Evolutionary conservation across 2,888 invertebrate species (phyloP).

Genomic region (Uropetala carovei): DNA sequence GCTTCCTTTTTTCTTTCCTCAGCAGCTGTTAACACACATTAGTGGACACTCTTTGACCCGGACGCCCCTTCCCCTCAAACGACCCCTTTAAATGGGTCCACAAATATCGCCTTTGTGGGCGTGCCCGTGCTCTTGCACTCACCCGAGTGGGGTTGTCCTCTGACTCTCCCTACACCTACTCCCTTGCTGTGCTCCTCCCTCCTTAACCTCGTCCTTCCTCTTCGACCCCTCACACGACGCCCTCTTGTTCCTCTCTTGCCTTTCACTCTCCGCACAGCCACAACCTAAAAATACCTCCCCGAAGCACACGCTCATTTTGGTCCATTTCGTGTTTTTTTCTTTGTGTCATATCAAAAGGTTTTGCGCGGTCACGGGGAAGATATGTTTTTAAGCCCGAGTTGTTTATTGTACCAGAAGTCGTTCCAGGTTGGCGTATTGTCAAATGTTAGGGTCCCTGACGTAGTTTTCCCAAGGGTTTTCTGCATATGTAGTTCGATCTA

Average conservation of each 20-base stretch:
- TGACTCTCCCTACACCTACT: not conserved
- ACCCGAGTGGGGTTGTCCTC: slow-evolving; percentile 27
- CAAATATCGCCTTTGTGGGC: slow-evolving; percentile 60
- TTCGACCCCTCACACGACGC: not conserved
- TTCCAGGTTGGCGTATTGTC: too few species aligned
- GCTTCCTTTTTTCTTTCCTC: not conserved
- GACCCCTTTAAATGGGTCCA: slow-evolving; percentile 41
- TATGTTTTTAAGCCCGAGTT: not conserved
- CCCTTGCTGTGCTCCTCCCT: not conserved
- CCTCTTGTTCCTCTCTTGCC: not conserved
- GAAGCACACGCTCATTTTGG: not conserved
- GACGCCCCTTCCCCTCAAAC: not conserved
- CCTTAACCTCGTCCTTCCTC: not conserved
- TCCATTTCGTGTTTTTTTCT: not conserved
- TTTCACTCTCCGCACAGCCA: not conserved
- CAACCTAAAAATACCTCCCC: not conserved
- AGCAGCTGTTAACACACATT: not conserved
- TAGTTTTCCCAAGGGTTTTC: too few species aligned
- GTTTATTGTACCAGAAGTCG: too few species aligned
- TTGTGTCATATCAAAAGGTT: not conserved
- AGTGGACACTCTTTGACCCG: not conserved
- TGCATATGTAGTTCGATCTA: too few species aligned
- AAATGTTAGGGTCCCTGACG: too few species aligned
- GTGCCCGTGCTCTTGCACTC: not conserved
- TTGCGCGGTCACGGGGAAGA: not conserved